Evolutionary conservation across 2,888 invertebrate genomes (phyloP), one percentile per base, ranked within the genome.

Genomic region (Orthosia cruda): DNA sequence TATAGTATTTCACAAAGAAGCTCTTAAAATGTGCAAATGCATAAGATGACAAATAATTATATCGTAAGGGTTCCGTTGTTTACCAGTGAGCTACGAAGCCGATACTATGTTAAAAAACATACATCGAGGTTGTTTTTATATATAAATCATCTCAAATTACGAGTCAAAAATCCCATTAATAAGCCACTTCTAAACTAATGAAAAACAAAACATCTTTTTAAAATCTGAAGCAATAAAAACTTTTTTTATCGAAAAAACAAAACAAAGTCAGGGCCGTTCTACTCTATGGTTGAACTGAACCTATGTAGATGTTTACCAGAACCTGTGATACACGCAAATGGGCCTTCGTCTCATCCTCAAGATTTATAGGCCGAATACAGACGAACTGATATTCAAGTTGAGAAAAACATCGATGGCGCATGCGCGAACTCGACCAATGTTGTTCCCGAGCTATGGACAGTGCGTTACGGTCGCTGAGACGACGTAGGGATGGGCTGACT

Each of bases 331-430:
- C 64, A 86, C 79, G 74, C 87, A 91, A 92, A 92, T 89, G 87
- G 80, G 85, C 85, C 83, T 82, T 84, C 83, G 77, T 84, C 77
- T 88, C 86, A 63, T 71, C 65, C 72, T 64, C 55, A 85, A 92
- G 92, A 95, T 94, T 94, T 94, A 94, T 94, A 90, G 92, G 84
- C 88, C 82, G 87, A 78, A 88, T 85, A 88, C 85, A 90, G 87
- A 89, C 87, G 81, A 87, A 89, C 90, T 89, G 86, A 90, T 91
- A 93, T 92, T 90, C 89, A 93, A 95, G 93, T 94, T 93, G 91
- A 76, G 92, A 94, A 93, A 95, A 95, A 95, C 95, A 95, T 78
- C 86, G 59, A 67, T 50, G 68, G 89, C 95, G 95, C 95, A 94
- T 94, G 95, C 94, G 95, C 87, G 72, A 62, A 52, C 65, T 76